Evolutionary conservation across 2,888 invertebrate genomes (phyloP).

Genomic region (Cylindroiulus punctatus): DNA sequence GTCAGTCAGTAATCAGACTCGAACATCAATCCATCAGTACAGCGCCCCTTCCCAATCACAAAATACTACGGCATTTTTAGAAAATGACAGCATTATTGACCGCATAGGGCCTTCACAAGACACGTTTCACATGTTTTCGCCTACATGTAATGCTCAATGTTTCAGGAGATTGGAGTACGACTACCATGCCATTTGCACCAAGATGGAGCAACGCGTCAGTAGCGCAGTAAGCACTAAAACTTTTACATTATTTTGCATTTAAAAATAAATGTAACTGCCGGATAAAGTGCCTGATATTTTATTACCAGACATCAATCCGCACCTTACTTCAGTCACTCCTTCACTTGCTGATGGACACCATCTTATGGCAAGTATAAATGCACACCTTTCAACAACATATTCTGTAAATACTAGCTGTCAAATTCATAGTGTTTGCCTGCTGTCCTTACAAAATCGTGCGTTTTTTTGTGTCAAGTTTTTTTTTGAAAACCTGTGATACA

Average conservation of each 20-base stretch:
- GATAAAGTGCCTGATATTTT: neutral
- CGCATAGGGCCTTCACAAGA: too few relatives aligned
- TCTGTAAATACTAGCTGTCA: too few relatives aligned
- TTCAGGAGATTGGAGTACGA: slow-evolving; percentile 45
- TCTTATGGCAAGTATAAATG: slow-evolving; percentile 28
- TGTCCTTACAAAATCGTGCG: too few relatives aligned
- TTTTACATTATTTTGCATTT: neutral
- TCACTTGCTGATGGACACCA: slow-evolving; percentile 6
- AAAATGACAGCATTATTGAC: too few relatives aligned
- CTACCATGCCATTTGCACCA: slow-evolving; percentile 48
- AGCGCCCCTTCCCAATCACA: too few relatives aligned
- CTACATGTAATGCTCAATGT: neutral
- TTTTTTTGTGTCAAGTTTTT: too few relatives aligned
- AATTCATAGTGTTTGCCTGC: too few relatives aligned
- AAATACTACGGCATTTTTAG: neutral
- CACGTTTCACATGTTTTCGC: too few relatives aligned
- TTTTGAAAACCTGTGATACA: too few relatives aligned
- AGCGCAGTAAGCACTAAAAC: neutral
- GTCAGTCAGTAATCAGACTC: too few relatives aligned
- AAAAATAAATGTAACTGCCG: neutral
- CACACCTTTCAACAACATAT: too few relatives aligned
- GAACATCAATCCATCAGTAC: too few relatives aligned
- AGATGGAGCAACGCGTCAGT: neutral
- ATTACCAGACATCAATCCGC: neutral
- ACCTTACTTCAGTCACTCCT: neutral